Evolutionary conservation across 2,797 vertebrate species (phyloP).

Genomic region (Ispidina lecontei): DNA sequence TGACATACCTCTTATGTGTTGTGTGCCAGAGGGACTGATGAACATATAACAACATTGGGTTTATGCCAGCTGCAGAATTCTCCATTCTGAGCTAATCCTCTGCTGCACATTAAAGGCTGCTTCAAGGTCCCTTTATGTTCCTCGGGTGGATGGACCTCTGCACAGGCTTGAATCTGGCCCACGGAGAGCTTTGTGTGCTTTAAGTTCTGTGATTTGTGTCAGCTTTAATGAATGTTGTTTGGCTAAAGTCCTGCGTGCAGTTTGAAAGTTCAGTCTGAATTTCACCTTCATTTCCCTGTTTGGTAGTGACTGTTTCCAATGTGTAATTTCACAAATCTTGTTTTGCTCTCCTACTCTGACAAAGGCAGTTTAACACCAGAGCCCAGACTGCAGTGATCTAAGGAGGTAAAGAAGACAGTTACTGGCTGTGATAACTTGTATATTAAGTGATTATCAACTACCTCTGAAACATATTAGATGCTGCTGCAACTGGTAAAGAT

Average conservation of each 20-base stretch:
- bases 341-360: background rate
- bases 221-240: background rate
- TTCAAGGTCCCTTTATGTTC: slow-evolving; percentile 40
- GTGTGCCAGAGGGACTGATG: slow-evolving; percentile 33
- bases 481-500: background rate
- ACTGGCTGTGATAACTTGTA: background rate
- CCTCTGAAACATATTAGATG: background rate
- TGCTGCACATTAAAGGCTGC: slow-evolving; percentile 24
- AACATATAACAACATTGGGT: slow-evolving; percentile 42
- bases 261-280: background rate
- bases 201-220: background rate
- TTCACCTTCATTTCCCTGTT: background rate
- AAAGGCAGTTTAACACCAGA: background rate
- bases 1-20: slow-evolving; percentile 20
- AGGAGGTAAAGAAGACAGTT: background rate
- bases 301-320: background rate
- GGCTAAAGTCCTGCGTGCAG: background rate
- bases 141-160: background rate
- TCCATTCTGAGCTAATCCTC: slow-evolving; percentile 4
- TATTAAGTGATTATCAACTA: background rate
- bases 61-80: slow-evolving; percentile 29
- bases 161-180: background rate
- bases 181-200: background rate
- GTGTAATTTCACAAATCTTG: slow-evolving; percentile 1
- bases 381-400: background rate